Conservation (phyloP, 2,113 vertebrate species). For the Xiphophorus couchianus region DNA sequence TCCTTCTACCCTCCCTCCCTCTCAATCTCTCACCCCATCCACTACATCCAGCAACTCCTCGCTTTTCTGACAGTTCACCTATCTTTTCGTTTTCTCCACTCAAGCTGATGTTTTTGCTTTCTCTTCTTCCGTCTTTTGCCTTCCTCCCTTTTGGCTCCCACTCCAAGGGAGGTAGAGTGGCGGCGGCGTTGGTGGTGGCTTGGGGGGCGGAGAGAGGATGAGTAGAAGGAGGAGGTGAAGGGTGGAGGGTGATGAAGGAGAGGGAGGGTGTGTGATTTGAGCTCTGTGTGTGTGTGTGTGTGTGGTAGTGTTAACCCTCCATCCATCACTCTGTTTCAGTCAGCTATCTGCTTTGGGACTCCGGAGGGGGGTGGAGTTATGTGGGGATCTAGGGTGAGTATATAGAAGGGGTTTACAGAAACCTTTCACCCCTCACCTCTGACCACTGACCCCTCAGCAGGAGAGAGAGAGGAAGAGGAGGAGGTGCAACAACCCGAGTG, state of each 20-base stretch:
- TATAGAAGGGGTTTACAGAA: constrained; percentile 46
- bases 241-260: constrained; percentile 46
- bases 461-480: background rate
- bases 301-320: constrained; percentile 55
- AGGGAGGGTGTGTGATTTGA: constrained; percentile 43
- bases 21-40: constrained; percentile 49
- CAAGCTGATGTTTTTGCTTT: constrained; percentile 48
- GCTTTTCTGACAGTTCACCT: constrained; percentile 54
- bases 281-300: constrained; percentile 42
- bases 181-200: constrained; percentile 14
- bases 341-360: constrained; percentile 56
- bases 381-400: constrained; percentile 2
- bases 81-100: constrained; percentile 54
- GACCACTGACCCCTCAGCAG: constrained; percentile 43
- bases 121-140: constrained; percentile 46
- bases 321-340: constrained; percentile 72
- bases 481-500: constrained; percentile 25
- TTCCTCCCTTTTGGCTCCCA: constrained; percentile 43
- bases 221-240: constrained; percentile 29
- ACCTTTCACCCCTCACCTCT: constrained; percentile 69
- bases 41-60: constrained; percentile 42
- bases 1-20: constrained; percentile 37
- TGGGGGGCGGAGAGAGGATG: background rate
- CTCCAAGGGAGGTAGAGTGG: constrained; percentile 30
- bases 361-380: constrained; percentile 5